Conservation (phyloP, 1,140 invertebrate genomes). For the Brevipalpus yothersi region DNA sequence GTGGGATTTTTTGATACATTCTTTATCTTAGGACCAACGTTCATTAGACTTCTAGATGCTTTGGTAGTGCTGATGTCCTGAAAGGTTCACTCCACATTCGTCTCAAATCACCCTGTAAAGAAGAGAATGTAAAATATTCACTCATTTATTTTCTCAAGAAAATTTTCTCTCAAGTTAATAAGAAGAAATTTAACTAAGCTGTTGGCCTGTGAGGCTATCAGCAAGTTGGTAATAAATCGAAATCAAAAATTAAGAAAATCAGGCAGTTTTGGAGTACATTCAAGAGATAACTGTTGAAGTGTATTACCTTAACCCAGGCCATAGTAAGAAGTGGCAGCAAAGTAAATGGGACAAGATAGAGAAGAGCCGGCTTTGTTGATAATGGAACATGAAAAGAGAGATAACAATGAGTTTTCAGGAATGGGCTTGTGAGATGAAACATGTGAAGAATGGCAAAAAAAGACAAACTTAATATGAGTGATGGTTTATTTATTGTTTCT, state of each 20-base stretch:
- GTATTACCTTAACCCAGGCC: slow-evolving; percentile 76
- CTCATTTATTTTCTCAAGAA: not conserved
- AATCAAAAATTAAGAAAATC: not conserved
- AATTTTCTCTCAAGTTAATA: not conserved
- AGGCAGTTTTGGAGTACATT: too few relatives aligned
- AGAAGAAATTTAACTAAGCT: not conserved
- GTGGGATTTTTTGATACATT: too few relatives aligned
- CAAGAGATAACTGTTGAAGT: not conserved
- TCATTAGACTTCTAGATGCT: slow-evolving; percentile 40
- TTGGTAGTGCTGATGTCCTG: slow-evolving; percentile 45
- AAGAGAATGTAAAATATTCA: not conserved
- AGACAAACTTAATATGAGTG: too few relatives aligned
- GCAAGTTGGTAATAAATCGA: not conserved
- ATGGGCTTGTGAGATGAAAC: too few relatives aligned
- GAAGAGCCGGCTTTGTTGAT: slow-evolving; percentile 41
- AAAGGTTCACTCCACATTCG: slow-evolving; percentile 96
- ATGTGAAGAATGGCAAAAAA: too few relatives aligned
- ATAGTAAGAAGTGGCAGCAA: slow-evolving; percentile 79
- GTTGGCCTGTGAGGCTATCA: not conserved
- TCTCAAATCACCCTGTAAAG: slow-evolving; percentile 61
- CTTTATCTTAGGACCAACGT: too few relatives aligned
- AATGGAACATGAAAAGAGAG: too few relatives aligned
- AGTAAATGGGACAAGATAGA: slow-evolving; percentile 91
- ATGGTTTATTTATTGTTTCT: too few relatives aligned
- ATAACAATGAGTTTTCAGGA: too few relatives aligned